A percentile compares a stretch with the other conserved stretches of the same genome.
Conservation (phyloP, 2,888 invertebrate genomes). For the Byasa hedistus region DNA sequence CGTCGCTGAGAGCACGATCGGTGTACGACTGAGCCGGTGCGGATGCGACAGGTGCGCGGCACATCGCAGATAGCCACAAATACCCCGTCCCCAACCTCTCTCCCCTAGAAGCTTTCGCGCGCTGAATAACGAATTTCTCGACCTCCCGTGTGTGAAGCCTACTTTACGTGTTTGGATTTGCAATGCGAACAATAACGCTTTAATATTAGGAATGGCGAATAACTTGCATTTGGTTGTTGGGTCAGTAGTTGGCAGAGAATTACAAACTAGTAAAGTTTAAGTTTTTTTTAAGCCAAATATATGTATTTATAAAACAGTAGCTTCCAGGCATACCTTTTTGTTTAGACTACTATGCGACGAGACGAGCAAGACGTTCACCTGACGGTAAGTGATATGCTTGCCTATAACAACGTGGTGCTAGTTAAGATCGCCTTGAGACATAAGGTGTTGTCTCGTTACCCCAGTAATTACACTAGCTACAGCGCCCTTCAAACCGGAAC, state of each 20-base stretch:
- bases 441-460: too few species aligned
- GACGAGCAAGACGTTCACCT: too few species aligned
- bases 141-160: conserved; percentile 45
- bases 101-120: conserved; percentile 55
- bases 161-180: conserved; percentile 39
- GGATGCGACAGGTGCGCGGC: conserved; percentile 49
- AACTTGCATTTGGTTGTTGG: conserved; percentile 31
- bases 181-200: conserved; percentile 27
- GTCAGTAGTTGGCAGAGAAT: conserved; percentile 32
- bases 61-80: conserved; percentile 32
- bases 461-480: too few species aligned
- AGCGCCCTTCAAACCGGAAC: too few species aligned
- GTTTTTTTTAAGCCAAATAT: too few species aligned
- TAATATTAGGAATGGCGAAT: conserved; percentile 24
- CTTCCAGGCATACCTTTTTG: too few species aligned
- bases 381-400: too few species aligned
- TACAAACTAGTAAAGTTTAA: too few species aligned
- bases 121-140: conserved; percentile 63
- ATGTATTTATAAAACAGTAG: too few species aligned
- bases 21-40: conserved; percentile 49
- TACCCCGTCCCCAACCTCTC: conserved; percentile 30
- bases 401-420: too few species aligned
- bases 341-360: too few species aligned
- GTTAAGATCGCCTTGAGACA: too few species aligned
- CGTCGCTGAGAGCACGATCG: conserved; percentile 43